Base-by-base conservation (phyloP, 2,888 invertebrate species). In the Copidosoma aretas region DNA sequence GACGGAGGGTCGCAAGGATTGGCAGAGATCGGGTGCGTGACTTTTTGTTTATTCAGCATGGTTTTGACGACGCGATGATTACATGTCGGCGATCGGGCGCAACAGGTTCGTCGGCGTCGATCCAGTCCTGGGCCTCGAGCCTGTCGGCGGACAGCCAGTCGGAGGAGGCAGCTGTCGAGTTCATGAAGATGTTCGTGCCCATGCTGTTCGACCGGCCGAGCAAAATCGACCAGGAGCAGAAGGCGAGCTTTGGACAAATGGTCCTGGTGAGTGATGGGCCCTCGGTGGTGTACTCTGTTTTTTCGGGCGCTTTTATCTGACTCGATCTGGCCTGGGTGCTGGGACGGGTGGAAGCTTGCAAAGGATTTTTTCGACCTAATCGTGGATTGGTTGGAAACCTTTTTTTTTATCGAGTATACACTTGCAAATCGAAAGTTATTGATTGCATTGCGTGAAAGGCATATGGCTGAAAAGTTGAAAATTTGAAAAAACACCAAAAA, bases 141-240 rank as follows among this genome's bases (percentile, higher is more conserved):
- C 85, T 89, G 53, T 89, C 89, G 56, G 84, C 88, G 56, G 89
- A 89, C 70, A 88, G 88, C 73, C 87, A 87, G 62, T 86, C 88
- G 10, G 90, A 90, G 75, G 82, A 81, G 71, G 86, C 86, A 1
- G 86, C 88, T 1, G 86, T 88, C 67, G 88, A 88, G 71, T 91
- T 90, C 76, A 91, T 91, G 90, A 88, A 89, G 75, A 83, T 84
- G 58, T 91, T 91, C 79, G 90, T 90, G 4, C 87, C 87, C 46
- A 85, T 88, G 70, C 81, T 91, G 21, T 91, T 91, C 77, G 86
- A 86, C 65, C 84, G 87, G 75, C 87, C 88, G 43, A 79, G 84
- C 24, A 82, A 84, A 24, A 88, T 91, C 54, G 86, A 88, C 60
- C 86, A 89, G 74, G 88, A 89, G 75, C 87, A 89, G 64, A 91